Percentiles rank a stretch among this genome's conserved stretches.
These are phyloP conservation scores for Dryobota labecula DNA, from an alignment of 2,888 invertebrate genomes.

Conservation along the genomic window DNA sequence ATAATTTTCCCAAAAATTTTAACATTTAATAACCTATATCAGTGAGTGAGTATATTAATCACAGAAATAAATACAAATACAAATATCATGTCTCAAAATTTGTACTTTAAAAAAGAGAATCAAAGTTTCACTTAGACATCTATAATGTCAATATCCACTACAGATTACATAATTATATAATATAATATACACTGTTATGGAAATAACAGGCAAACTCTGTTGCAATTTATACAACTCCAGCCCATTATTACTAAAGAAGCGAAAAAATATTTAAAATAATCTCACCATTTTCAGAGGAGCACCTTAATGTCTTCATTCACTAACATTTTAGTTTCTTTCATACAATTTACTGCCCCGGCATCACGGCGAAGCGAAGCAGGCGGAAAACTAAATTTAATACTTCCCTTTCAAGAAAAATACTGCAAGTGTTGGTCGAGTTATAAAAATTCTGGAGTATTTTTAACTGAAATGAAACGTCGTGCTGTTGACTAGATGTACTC, in stretches of 20 bases:
- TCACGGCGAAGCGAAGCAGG: constrained; percentile 40
- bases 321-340: constrained; percentile 58
- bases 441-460: constrained; percentile 46
- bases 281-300: constrained; percentile 14
- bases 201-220: constrained; percentile 10
- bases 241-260: constrained; percentile 7
- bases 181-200: background rate
- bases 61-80: too few species aligned
- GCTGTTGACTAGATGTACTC: background rate
- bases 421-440: constrained; percentile 37
- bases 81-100: too few species aligned
- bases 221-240: constrained; percentile 1
- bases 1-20: too few species aligned
- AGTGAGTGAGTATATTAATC: too few species aligned
- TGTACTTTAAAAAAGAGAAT: background rate
- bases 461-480: constrained; percentile 23
- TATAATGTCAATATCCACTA: too few species aligned
- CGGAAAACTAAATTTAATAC: constrained; percentile 60
- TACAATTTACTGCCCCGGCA: constrained; percentile 55
- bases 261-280: constrained; percentile 28
- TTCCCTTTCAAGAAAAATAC: constrained; percentile 57
- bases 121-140: background rate
- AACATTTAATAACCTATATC: too few species aligned
- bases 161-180: background rate
- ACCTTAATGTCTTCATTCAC: constrained; percentile 44